Base-by-base conservation (phyloP, 2,888 invertebrate genomes). In the Trichogramma evanescens region DNA sequence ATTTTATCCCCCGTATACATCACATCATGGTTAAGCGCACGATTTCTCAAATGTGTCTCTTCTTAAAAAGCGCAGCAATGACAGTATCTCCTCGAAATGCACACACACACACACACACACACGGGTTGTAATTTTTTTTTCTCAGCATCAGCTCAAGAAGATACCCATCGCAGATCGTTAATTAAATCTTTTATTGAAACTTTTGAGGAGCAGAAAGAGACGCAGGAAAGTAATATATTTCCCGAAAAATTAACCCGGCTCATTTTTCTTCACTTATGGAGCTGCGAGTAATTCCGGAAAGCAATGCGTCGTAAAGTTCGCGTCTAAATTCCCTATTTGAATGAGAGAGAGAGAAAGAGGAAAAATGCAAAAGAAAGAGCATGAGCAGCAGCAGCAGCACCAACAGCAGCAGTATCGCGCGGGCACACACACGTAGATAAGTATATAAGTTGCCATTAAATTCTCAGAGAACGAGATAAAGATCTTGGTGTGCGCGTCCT, bases 391-490 rank as follows among this genome's bases (percentile, higher is more conserved):
- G 43, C 43, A 50, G 13, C 13, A 10, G 50, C 8, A n/a, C 39
- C 45, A 39, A 46, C 52, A 42, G 40, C 9, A 41, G 38, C 41
- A 40, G 39, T 10, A 49, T 9, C 40, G 13, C 51, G 38, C 57
- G 10, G 54, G 49, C 48, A 45, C 56, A 49, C 44, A 53, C 45
- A n/a, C 45, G 45, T 9, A 45, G 45, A 9, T 45, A n/a, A 9
- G n/a, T 10, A n/a, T 54, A 43, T 45, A 52, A 10, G 46, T 5
- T 52, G 40, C 5, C 63, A 50, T 56, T 58, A 58, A 61, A 56
- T 63, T 63, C 61, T 46, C 43, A 45, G 58, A 45, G 45, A 45
- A 45, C 45, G 45, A 45, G n/a, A 60, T 57, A 59, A 44, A 57
- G 10, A 63, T 62, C 59, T 45, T 10, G 8, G 9, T 10, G 45